phyloP scores from a whole-genome alignment of 2,797 vertebrate species.

The Acipenser oxyrinchus region DNA sequence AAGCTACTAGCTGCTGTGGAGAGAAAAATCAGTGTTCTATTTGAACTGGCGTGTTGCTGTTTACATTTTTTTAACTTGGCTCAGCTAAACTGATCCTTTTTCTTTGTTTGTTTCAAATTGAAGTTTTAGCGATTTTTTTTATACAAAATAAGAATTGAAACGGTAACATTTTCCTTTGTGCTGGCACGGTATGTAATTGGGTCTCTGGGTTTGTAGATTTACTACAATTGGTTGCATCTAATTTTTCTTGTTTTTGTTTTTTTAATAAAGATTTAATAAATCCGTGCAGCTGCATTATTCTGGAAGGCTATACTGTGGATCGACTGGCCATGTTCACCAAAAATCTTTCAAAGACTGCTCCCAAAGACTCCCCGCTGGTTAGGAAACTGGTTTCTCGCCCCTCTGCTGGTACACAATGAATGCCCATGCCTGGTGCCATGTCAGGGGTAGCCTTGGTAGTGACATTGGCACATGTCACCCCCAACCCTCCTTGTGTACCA shows the following conservation, averaged over 20 bases:
- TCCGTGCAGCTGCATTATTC: slow-evolving; percentile 45
- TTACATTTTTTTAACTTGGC: neutral
- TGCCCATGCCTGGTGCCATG: slow-evolving; percentile 27
- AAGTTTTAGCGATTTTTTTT: too few relatives aligned
- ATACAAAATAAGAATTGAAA: neutral
- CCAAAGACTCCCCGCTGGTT: slow-evolving; percentile 28
- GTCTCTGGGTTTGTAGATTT: neutral
- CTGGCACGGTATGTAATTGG: neutral
- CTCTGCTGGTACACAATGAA: slow-evolving; percentile 23
- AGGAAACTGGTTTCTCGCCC: slow-evolving; percentile 27
- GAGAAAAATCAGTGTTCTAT: neutral
- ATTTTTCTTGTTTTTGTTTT: slow-evolving; percentile 31
- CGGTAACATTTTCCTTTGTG: neutral
- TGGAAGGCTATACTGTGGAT: slow-evolving; percentile 45
- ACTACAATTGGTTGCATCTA: slow-evolving; percentile 25
- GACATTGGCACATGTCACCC: slow-evolving; percentile 23
- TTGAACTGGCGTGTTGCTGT: slow-evolving; percentile 5
- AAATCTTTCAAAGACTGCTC: slow-evolving; percentile 44
- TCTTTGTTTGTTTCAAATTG: neutral
- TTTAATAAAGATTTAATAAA: slow-evolving; percentile 38
- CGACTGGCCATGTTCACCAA: slow-evolving; percentile 42
- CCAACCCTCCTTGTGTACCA: slow-evolving; percentile 19
- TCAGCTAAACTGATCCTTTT: neutral
- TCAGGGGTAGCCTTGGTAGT: slow-evolving; percentile 23
- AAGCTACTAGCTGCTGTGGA: neutral